phyloP scores from a whole-genome alignment of 1,140 invertebrate genomes.

The Anastatus disparis region DNA sequence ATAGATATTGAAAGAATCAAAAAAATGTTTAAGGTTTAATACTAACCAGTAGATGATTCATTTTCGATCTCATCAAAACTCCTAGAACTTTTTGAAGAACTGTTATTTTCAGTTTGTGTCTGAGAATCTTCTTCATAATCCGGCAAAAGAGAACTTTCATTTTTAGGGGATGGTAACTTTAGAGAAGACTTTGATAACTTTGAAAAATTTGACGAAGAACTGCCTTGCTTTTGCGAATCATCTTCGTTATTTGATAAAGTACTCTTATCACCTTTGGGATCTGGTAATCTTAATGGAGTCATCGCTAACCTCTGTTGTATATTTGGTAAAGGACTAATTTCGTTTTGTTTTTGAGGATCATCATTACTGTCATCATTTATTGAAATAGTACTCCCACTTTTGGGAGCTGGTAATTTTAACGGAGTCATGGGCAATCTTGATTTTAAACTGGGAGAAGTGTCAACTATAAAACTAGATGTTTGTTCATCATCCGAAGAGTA shows the following conservation, averaged over 20 bases:
- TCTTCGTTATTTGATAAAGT: conserved; percentile 12
- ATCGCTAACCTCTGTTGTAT: conserved; percentile 21
- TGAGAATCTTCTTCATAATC: conserved; percentile 4
- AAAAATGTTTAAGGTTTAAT: conserved; percentile 7
- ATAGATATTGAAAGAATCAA: conserved; percentile 12
- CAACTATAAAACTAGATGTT: conserved; percentile 3
- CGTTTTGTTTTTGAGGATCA: neutral
- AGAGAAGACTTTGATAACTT: no score
- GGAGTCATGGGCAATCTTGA: conserved; percentile 33
- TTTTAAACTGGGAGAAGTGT: neutral
- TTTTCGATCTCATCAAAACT: neutral
- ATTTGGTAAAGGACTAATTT: no score
- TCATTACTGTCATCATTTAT: conserved; percentile 15
- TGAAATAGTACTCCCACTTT: conserved; percentile 16
- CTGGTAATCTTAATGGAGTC: conserved; percentile 43
- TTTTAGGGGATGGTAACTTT: no score
- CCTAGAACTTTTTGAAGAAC: conserved; percentile 24
- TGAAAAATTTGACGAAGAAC: no score
- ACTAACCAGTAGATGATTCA: conserved; percentile 4
- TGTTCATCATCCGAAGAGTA: conserved; percentile 30
- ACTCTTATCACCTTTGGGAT: conserved; percentile 34
- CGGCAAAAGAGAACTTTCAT: no score
- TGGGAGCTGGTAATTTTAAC: conserved; percentile 44
- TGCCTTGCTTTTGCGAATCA: neutral
- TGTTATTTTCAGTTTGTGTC: neutral